Evolutionary conservation across 2,888 invertebrate genomes (phyloP), one percentile per base, ranked within the genome.

Genomic region (Aspidiotus destructor): DNA sequence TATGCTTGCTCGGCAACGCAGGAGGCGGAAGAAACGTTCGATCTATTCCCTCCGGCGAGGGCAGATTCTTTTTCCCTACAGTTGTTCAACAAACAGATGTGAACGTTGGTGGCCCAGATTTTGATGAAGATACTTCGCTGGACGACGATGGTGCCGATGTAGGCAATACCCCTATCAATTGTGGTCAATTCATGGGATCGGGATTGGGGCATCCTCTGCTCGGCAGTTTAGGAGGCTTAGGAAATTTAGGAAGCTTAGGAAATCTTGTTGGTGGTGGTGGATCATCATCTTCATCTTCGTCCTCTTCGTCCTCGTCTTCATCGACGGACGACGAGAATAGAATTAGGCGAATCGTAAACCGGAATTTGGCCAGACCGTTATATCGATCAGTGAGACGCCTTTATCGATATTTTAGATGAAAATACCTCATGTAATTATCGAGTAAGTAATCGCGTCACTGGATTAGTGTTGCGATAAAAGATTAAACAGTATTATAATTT

Each of bases 21-120:
- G 68, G 67, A 44, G 52, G 55, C 3, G 57, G 54, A 17, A 40
- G 61, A 6, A 48, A 17, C n/a, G 6, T 44, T 42, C 67, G 67
- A 28, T 54, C n/a, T n/a, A 44, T 40, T 2, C 11, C n/a, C 2
- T 54, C 60, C 3, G 28, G 28, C 28, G 53, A 68, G 41, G 61
- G 52, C 1, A 60, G 42, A 61, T 61, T 68, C n/a, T 11, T 68
- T 16, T 68, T 68, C 40, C 61, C 68, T 17, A 61, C 55, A 15
- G 28, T 54, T 15, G 5, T 68, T 11, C 68, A 68, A 41, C 68
- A 68, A 41, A 68, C 60, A 2, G 68, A 61, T 28, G 68, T 68
- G n/a, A 61, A 60, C 16, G 60, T 60, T 17, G 67, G 58, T 17
- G 60, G 41, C 28, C 53, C 44, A 7, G 53, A 7, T n/a, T 53